phyloP scores from a whole-genome alignment of 1,140 invertebrate species.

The Cataglyphis hispanica region DNA sequence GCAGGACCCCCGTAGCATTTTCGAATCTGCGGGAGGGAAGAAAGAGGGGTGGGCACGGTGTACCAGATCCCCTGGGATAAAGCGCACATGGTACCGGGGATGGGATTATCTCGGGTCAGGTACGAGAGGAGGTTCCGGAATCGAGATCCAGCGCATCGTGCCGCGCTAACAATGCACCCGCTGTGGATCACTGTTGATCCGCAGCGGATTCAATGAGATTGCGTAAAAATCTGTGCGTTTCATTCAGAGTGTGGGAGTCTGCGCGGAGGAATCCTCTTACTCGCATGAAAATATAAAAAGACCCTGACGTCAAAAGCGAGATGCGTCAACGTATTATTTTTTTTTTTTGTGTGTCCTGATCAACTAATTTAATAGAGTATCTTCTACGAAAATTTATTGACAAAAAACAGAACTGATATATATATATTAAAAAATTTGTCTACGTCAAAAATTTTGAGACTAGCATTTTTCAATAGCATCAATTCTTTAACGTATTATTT shows the following conservation, averaged over 20 bases:
- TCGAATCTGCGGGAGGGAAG: slow-evolving; percentile 78
- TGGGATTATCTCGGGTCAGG: slow-evolving; percentile 85
- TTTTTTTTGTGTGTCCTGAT: background rate
- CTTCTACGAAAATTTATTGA: background rate
- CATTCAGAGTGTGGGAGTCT: slow-evolving; percentile 80
- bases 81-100: slow-evolving; percentile 75
- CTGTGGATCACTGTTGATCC: slow-evolving; percentile 54
- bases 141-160: slow-evolving; percentile 56
- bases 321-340: slow-evolving; percentile 52
- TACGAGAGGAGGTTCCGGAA: slow-evolving; percentile 74
- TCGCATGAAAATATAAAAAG: slow-evolving; percentile 43
- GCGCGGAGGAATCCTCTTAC: slow-evolving; percentile 42
- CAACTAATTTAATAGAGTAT: slow-evolving; percentile 10
- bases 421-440: background rate
- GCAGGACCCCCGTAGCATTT: slow-evolving; percentile 64
- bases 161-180: slow-evolving; percentile 75
- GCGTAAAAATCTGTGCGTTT: slow-evolving; percentile 75
- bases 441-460: background rate
- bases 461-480: background rate
- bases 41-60: slow-evolving; percentile 10
- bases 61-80: slow-evolving; percentile 71
- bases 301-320: slow-evolving; percentile 1
- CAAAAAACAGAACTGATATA: background rate
- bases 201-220: slow-evolving; percentile 78
- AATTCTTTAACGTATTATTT: background rate